Evolutionary conservation across 2,888 invertebrate genomes (phyloP), one percentile per base, ranked within the genome.

Genomic region (Drosophila austrosaltans): DNA sequence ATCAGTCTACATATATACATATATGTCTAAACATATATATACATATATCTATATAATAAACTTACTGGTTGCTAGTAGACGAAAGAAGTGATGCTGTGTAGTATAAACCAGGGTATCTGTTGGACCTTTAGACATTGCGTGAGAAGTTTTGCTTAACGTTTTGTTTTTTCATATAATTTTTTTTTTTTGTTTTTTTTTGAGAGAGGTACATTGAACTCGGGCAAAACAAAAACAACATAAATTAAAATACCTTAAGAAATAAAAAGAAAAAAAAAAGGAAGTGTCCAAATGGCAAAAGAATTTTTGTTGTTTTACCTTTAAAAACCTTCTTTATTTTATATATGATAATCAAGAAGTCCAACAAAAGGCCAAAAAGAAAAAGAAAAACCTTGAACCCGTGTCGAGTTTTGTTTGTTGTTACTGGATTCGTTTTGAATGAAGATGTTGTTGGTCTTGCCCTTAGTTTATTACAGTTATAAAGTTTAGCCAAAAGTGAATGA

Each of bases 391-490:
- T 83, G 83, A 83, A 87, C 83, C 81, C 83, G 70, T 64, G 60
- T 70, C 69, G 73, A 56, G 60, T 48, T 48, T 48, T 48, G 25
- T 48, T 60, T 57, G 28, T 53, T 8, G 62, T 42, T 39, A n/a
- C 8, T 40, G 42, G 36, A 71, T 54, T 71, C 57, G 39, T 53
- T 64, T 56, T 72, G 53, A 25, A 56, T 65, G 39, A 59, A 32
- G 25, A 16, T 48, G 10, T 39, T 8, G 12, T 10, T 48, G 10
- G 48, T 39, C 40, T 40, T 59, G 81, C 78, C 77, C 75, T 78
- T 81, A 72, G 80, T 84, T 86, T 81, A 84, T 87, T 87, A 82
- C 82, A 72, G 87, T 87, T 86, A 83, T 83, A 83, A 81, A 84
- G 79, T 72, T 56, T 48, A 16, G 48, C 28, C 48, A 69, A 76